phyloP scores from a whole-genome alignment of 2,113 vertebrate species.

The Rhipidura dahli region DNA sequence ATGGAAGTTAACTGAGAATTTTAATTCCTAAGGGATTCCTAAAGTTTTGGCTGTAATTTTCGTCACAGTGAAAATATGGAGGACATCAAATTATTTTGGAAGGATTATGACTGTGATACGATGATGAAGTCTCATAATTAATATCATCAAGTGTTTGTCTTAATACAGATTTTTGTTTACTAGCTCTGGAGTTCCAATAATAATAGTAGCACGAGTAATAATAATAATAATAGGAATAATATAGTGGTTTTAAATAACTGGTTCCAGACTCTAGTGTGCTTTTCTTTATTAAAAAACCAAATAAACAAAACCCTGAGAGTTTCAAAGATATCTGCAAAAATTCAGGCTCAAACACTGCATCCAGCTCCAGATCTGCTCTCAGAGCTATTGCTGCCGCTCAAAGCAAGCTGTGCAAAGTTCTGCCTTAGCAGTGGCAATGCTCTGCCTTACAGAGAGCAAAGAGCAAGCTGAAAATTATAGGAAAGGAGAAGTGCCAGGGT shows the following conservation, averaged over 20 bases:
- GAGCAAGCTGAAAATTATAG: conserved; percentile 55
- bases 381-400: not conserved
- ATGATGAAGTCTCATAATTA: not conserved
- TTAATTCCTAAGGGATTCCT: not conserved
- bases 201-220: not conserved
- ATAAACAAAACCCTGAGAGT: not conserved
- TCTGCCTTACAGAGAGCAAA: conserved; percentile 35
- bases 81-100: not conserved
- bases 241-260: not conserved
- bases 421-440: not conserved
- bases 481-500: conserved; percentile 39
- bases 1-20: not conserved
- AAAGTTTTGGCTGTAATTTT: not conserved
- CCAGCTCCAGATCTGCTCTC: not conserved
- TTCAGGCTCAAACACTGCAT: not conserved
- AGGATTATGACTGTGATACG: not conserved
- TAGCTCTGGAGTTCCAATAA: not conserved
- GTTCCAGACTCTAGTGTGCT: not conserved
- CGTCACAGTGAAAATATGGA: not conserved
- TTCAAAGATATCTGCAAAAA: not conserved
- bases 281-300: not conserved
- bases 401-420: conserved; percentile 1
- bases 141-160: not conserved
- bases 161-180: not conserved
- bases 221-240: not conserved